phyloP scores from a whole-genome alignment of 2,113 vertebrate genomes.

The Xerus inauris region DNA sequence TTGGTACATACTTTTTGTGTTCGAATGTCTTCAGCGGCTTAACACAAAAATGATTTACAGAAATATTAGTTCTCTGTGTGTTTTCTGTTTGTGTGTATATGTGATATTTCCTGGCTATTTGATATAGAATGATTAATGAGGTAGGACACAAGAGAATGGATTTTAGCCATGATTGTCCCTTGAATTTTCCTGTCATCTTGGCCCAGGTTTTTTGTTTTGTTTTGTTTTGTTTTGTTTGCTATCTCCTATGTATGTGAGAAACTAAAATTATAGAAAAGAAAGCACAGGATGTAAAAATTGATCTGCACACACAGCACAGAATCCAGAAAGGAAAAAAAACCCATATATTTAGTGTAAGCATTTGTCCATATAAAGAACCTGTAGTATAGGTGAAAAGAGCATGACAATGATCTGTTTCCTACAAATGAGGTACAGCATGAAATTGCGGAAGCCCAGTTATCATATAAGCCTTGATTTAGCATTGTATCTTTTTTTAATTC shows the following conservation, averaged over 20 bases:
- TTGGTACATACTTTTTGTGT: neutral
- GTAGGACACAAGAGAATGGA: neutral
- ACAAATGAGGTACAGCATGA: neutral
- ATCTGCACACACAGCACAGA: neutral
- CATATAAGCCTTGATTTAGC: neutral
- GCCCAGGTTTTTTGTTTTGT: neutral
- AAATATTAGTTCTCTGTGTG: neutral
- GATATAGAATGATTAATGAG: neutral
- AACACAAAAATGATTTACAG: neutral
- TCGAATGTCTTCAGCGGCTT: neutral
- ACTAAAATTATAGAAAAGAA: conserved; percentile 34
- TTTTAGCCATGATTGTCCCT: neutral
- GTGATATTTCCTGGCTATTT: neutral
- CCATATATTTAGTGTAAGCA: neutral
- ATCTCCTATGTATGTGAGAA: neutral
- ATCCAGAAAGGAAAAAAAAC: neutral
- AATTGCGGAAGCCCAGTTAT: neutral
- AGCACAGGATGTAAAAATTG: neutral
- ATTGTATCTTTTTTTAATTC: neutral
- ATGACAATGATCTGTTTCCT: neutral
- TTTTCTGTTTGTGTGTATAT: neutral
- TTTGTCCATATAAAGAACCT: neutral
- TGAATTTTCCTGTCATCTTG: neutral
- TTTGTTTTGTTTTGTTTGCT: no score
- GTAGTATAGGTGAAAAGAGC: neutral